Base-by-base conservation (phyloP, 2,797 vertebrate genomes). In the Sebastiscus tertius region DNA sequence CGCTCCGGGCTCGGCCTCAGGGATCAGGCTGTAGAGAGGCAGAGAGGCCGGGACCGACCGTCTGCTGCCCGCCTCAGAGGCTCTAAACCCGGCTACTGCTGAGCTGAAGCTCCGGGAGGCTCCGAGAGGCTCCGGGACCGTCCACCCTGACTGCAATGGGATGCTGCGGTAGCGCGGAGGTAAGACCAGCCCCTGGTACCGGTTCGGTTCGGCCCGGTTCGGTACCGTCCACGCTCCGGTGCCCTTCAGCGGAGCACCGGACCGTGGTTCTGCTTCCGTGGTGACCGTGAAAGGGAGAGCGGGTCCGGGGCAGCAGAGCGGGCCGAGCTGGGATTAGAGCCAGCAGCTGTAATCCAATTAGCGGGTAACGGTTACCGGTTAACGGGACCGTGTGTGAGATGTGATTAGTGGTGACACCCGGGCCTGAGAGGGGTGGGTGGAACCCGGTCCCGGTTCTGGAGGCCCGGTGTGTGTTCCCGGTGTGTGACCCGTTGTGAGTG, bases 161-260 rank as follows among this genome's bases (percentile, higher is more conserved):
- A 96, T 96, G 96, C 96, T 95, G 96, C 94, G 96, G 95, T 74
- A 96, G 96, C 92, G 75, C 93, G 84, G 95, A 96, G 96, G 96
- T 96, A 93, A 95, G 87, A 67, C 3, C 58, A 60, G 71, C 26
- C 3, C 34, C 11, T 36, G 34, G 34, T 36, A 36, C 34, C 31
- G 64, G 49, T 2, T 3, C 69, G 49, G 75, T 8, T 12, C 77
- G 83, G 70, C 29, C 4, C 64, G 46, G 77, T 4, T 3, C 49
- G n/a, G 52, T 14, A 1, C 84, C 42, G 62, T 31, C n/a, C 5
- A 6, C 36, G 8, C 11, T 31, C 54, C 18, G 60, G 59, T 85
- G 88, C 71, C 85, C 79, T 87, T 84, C 76, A 80, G 14, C 16
- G 3, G 20, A 77, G 62, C 68, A 13, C 69, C 80, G 77, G 63